A percentile compares a stretch with the other conserved stretches of the same genome.
Conservation (phyloP, 2,888 invertebrate species). For the Cepaea hortensis region DNA sequence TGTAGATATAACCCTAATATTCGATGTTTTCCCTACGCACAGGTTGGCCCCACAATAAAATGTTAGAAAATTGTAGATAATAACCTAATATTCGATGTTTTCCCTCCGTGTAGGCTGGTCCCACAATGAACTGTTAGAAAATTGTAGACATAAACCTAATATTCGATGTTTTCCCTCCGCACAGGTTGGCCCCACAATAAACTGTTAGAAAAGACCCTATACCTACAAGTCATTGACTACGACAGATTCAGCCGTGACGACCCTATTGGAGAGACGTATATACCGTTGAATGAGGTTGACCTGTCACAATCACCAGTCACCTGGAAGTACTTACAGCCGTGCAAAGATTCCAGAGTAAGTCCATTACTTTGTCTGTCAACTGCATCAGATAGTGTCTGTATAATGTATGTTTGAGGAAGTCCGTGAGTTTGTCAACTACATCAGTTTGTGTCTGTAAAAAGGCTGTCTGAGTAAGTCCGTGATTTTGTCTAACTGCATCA, state of each 20-base stretch:
- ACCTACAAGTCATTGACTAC: constrained; percentile 75
- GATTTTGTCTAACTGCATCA: too few species aligned
- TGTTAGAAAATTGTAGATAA: too few species aligned
- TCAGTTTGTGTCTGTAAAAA: too few species aligned
- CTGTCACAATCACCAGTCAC: constrained; percentile 70
- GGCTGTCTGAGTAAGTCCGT: too few species aligned
- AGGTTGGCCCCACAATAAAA: too few species aligned
- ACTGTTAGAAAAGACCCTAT: constrained; percentile 73
- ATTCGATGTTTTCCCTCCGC: background rate
- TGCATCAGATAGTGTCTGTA: too few species aligned
- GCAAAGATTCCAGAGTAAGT: constrained; percentile 74
- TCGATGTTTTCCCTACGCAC: too few species aligned
- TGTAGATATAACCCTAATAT: too few species aligned
- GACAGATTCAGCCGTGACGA: constrained; percentile 74
- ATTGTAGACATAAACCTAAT: constrained; percentile 36
- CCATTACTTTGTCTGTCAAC: background rate
- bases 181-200: constrained; percentile 76
- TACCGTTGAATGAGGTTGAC: constrained; percentile 72
- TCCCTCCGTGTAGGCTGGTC: constrained; percentile 71
- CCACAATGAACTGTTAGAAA: constrained; percentile 73
- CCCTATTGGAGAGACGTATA: constrained; percentile 72
- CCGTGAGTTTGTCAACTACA: too few species aligned
- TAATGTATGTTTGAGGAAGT: too few species aligned
- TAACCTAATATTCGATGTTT: background rate
- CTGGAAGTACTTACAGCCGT: constrained; percentile 75